Evolutionary conservation across 1,140 invertebrate species (phyloP), one percentile per base, ranked within the genome.

Genomic region (Drosophila santomea): DNA sequence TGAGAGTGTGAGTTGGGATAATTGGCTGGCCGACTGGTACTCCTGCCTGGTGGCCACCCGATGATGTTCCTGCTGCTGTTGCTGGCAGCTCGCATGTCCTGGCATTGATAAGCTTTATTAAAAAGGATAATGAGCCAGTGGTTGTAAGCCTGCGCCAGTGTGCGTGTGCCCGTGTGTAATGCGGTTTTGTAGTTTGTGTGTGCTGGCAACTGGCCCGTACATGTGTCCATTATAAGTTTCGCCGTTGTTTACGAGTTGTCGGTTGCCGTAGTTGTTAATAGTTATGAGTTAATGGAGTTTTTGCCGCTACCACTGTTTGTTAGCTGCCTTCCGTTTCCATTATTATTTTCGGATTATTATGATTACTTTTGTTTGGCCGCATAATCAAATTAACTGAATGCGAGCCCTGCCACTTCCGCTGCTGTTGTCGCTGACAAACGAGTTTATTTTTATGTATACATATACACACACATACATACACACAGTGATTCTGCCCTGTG

Each of bases 81-180:
- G 57, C 59, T 85, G 83, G 83, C 84, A 86, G 83, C 83, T 86
- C 84, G 75, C 83, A 88, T 89, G 83, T 77, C 78, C 83, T 88
- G 74, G 50, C 84, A 89, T 89, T 89, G 84, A 89, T 89, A 89
- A 89, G 84, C 84, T 89, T 89, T 89, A 89, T 89, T 89, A 89
- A 89, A 89, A 89, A 89, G 84, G 84, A 88, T 89, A 88, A 88
- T 89, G 84, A 88, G 80, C 84, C 77, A 80, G 83, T 74, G 84
- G 80, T 67, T 78, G 61, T 80, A 54, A 55, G 72, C 48, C 20
- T 39, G 52, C 41, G 23, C 52, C 41, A 47, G 48, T 62, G 48
- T 58, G 15, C 55, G 35, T 77, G 23, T 47, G 39, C 48, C 38
- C 58, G 60, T 56, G 28, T 73, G 73, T 81, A 80, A 57, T 84